Conservation (phyloP, 2,113 vertebrate species). For the Megaceryle torquata region DNA sequence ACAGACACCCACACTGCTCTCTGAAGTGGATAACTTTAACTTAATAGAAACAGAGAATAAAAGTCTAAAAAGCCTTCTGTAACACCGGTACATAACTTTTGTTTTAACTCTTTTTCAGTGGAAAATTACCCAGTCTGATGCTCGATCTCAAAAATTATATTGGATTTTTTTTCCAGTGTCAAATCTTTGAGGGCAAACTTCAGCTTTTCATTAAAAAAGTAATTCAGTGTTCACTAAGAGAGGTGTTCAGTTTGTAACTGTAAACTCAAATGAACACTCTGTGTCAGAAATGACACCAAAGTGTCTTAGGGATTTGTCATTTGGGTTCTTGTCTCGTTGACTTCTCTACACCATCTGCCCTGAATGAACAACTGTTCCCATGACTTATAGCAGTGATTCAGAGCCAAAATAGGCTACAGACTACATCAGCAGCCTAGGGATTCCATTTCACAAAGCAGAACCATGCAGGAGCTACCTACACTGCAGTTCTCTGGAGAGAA, state of each 20-base stretch:
- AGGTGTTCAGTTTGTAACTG: neutral
- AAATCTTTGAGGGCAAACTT: neutral
- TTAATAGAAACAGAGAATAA: neutral
- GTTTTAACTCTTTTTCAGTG: neutral
- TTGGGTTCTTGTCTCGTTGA: neutral
- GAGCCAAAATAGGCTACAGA: neutral
- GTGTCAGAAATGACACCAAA: conserved; percentile 11
- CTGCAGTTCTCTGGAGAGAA: neutral
- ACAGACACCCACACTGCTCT: neutral
- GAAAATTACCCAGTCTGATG: neutral
- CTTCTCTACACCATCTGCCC: neutral
- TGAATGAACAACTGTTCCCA: neutral
- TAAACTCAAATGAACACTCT: neutral
- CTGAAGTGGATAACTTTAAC: neutral
- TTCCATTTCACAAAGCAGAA: neutral
- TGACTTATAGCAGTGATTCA: neutral
- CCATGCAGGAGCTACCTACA: neutral
- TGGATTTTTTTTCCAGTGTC: neutral
- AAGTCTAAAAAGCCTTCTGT: neutral
- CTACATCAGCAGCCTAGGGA: neutral
- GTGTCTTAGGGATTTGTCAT: neutral
- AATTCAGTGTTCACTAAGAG: neutral
- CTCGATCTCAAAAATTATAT: neutral
- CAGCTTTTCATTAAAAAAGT: neutral
- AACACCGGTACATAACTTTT: neutral